A percentile compares a stretch with the other conserved stretches of the same genome.
These are phyloP conservation scores for Dendrocincla tyrannina DNA, from an alignment of 2,797 vertebrate genomes.

Conservation along the genomic window DNA sequence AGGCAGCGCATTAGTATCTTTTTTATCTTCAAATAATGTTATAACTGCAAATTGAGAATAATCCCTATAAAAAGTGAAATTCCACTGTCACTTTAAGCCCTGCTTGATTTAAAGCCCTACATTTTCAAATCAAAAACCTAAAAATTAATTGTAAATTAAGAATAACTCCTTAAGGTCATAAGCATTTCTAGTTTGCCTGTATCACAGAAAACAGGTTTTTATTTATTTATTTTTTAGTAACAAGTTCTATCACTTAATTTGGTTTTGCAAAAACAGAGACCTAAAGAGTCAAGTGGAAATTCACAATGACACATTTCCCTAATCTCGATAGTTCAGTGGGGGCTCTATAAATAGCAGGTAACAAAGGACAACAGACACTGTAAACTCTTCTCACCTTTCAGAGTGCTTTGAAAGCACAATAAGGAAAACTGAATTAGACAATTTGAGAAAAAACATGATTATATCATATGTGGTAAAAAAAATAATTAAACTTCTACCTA, in stretches of 20 bases:
- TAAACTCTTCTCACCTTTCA: neutral
- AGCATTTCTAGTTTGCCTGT: neutral
- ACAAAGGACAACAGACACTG: neutral
- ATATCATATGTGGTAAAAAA: fast-evolving
- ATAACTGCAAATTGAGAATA: neutral
- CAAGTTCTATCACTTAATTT: neutral
- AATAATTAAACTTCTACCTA: neutral
- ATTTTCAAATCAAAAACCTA: neutral
- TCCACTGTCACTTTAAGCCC: neutral
- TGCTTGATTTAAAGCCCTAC: neutral
- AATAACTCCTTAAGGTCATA: neutral
- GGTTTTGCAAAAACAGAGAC: neutral
- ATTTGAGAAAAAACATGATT: neutral
- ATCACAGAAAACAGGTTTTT: neutral
- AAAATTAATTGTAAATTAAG: neutral
- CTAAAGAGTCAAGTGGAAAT: neutral
- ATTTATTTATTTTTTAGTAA: neutral
- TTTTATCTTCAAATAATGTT: neutral
- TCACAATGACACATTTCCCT: neutral
- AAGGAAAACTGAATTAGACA: neutral
- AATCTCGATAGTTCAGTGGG: neutral
- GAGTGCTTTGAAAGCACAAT: neutral
- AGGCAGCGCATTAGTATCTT: neutral
- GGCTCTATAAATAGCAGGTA: neutral
- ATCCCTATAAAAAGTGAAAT: neutral